Percentiles rank a stretch among this genome's conserved stretches.
Evolutionary conservation across 2,113 vertebrate genomes (phyloP).

Genomic region (Lamprologus sp.): DNA sequence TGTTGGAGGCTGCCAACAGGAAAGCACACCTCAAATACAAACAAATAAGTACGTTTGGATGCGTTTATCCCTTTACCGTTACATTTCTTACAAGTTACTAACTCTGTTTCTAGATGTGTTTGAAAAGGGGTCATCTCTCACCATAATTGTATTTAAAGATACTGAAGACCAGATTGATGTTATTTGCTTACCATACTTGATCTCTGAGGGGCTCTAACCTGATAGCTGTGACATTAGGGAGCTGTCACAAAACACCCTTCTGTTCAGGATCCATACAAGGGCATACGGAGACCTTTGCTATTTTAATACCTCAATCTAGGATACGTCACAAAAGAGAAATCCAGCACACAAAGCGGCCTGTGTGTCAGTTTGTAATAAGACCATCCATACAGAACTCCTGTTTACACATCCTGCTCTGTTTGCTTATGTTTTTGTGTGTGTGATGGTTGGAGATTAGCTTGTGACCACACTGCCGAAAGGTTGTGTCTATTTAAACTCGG

Average conservation of each 20-base stretch:
- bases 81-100: background rate
- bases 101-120: background rate
- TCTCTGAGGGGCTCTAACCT: background rate
- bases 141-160: background rate
- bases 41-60: background rate
- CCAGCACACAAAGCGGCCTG: background rate
- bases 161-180: background rate
- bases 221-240: background rate
- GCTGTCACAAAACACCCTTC: background rate
- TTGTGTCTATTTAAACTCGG: background rate
- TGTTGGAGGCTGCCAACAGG: background rate
- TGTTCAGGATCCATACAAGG: background rate
- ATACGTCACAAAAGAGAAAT: background rate
- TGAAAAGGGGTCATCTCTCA: background rate
- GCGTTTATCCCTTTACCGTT: accelerated
- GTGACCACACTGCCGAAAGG: constrained; percentile 7
- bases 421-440: constrained; percentile 8
- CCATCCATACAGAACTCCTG: background rate
- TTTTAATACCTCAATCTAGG: background rate
- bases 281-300: background rate
- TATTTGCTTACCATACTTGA: background rate
- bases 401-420: background rate
- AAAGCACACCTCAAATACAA: background rate
- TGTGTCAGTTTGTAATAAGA: background rate
- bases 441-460: constrained; percentile 29